These are phyloP conservation scores for Furcifer pardalis DNA, from an alignment of 2,797 vertebrate genomes.

Conservation along the genomic window DNA sequence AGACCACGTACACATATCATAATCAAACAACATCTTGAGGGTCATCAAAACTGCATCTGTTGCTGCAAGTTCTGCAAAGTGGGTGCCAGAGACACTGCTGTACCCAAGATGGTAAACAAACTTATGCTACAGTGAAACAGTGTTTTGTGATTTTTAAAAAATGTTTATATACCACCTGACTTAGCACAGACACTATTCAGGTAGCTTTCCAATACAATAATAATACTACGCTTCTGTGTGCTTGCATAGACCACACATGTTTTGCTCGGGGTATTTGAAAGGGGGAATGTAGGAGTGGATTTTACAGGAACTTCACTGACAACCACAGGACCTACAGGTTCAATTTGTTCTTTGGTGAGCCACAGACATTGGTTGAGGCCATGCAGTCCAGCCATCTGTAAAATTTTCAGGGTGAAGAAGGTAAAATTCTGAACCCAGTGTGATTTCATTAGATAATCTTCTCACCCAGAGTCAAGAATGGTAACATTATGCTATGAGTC, in stretches of 20 bases:
- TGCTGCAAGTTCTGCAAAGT: background rate
- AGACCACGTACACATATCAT: background rate
- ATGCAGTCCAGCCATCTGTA: no score
- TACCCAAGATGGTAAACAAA: no score
- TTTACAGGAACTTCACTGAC: background rate
- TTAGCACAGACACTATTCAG: no score
- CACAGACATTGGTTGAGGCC: no score
- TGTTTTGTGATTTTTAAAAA: no score
- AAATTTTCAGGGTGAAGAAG: background rate
- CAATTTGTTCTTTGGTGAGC: no score
- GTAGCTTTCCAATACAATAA: no score
- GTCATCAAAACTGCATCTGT: background rate
- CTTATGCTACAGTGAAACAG: background rate
- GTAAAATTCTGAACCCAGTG: background rate
- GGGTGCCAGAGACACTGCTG: background rate
- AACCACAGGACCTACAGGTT: background rate
- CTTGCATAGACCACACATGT: background rate
- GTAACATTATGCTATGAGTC: no score
- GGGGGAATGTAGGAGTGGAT: background rate
- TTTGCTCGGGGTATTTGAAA: background rate
- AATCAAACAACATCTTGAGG: background rate
- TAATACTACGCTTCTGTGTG: background rate
- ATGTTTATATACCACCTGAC: no score
- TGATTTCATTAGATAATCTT: background rate
- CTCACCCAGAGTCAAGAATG: no score